These are phyloP conservation scores for mouse (Mus musculus) DNA, from an alignment of 2,113 vertebrate genomes.

Conservation along the genomic window DNA sequence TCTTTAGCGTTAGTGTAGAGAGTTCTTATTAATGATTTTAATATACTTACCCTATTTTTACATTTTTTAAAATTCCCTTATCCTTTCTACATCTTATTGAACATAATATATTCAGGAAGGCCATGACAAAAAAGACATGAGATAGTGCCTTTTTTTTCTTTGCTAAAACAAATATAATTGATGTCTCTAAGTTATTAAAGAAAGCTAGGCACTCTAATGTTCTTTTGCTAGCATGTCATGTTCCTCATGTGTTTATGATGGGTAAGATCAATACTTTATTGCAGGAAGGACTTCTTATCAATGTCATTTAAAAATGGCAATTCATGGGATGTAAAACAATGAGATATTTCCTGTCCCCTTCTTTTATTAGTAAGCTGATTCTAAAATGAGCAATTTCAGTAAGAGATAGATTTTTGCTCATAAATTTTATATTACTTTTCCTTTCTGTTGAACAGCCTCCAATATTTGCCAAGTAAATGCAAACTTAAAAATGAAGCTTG, in stretches of 20 bases:
- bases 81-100: not conserved
- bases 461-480: slow-evolving; percentile 62
- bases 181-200: slow-evolving; percentile 43
- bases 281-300: slow-evolving; percentile 81
- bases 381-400: slow-evolving; percentile 72
- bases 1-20: not conserved
- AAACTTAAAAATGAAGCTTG: slow-evolving; percentile 54
- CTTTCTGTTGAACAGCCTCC: slow-evolving; percentile 28
- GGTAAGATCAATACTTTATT: slow-evolving; percentile 82
- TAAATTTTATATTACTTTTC: slow-evolving; percentile 70
- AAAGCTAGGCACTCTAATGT: slow-evolving; percentile 51
- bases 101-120: not conserved
- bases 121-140: not conserved
- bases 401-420: slow-evolving; percentile 51
- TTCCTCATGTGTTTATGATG: slow-evolving; percentile 62
- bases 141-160: not conserved
- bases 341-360: slow-evolving; percentile 80
- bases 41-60: not conserved
- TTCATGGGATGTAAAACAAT: slow-evolving; percentile 44
- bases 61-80: slow-evolving; percentile 39
- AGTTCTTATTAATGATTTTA: not conserved
- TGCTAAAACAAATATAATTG: slow-evolving; percentile 44
- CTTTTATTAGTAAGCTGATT: slow-evolving; percentile 71
- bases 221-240: slow-evolving; percentile 66
- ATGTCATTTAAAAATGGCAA: slow-evolving; percentile 80